Base-by-base conservation (phyloP, 2,888 invertebrate species). In the Sericinus montela region DNA sequence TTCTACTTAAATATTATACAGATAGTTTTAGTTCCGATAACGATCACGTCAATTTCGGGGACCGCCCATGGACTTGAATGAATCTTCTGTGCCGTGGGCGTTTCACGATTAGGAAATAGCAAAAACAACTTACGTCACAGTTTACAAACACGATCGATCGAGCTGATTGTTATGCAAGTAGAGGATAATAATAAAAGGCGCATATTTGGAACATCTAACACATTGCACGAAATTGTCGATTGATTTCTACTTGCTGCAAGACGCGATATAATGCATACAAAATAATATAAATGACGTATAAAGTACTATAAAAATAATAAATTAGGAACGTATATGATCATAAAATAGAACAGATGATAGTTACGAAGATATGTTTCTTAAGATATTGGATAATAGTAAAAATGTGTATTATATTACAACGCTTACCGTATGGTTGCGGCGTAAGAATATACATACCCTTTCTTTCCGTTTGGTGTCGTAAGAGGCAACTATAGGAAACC, bases 11-110 rank as follows among this genome's bases (percentile, higher is more conserved):
- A 14, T 16, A 35, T 34, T 29, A 34, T 37, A 32, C 38, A 39
- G n/a, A 49, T 43, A 34, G 44, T 10, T 49, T 38, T 34, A 37
- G 28, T n/a, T n/a, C n/a, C 39, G 39, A 40, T 49, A 44, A 37
- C 16, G n/a, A 44, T 48, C 44, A 11, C 23, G 28, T 34, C 41
- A 38, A 23, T 34, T 15, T 43, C 19, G 45, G 16, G n/a, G 35
- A 49, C 44, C 49, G 39, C 35, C 44, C 38, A 39, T 49, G 16
- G 40, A 29, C 28, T 29, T 45, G 36, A 41, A 47, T 41, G 47
- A 35, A 16, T 19, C 19, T 39, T 23, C 10, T 11, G n/a, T 44
- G 49, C 45, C 40, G 44, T 40, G 23, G 44, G 49, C 45, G 45
- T 19, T 41, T 15, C 30, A 8, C 6, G 7, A 25, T 25, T 25